Evolutionary conservation across 2,113 vertebrate species (phyloP), one percentile per base, ranked within the genome.

Genomic region (Muntiacus muntjak): DNA sequence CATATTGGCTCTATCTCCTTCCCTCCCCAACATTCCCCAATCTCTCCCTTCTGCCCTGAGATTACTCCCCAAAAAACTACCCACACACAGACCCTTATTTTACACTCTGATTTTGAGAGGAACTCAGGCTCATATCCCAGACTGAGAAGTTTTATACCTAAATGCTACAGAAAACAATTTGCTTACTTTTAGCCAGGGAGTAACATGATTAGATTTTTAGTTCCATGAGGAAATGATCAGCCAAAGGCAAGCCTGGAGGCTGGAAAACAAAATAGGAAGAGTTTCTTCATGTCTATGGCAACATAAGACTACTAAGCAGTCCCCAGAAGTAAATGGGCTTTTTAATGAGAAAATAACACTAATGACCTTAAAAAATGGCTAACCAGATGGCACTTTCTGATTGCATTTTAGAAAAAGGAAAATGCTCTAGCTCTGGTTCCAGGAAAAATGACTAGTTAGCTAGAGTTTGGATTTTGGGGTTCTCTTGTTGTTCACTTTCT

Each of bases 271-370:
- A 82, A 47, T 7, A 17, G 30, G 5, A 45, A 36, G n/a, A 55
- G 50, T 76, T 78, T 94, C 16, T 83, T 67, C 43, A 15, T 62
- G 11, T 60, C 78, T 79, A 7, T 45, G 25, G 50, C 33, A 88
- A 58, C 89, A 89, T 67, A 86, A 40, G 93, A 45, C 87, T 83
- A 89, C 71, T 85, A 40, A 94, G 62, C 64, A 94, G 81, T 62
- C 54, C 55, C 71, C 52, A 81, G 89, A 89, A 78, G 58, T 25
- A 95, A 92, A 96, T 87, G 23, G 15, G 26, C 33, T 95, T 97
- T 92, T 94, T 92, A 96, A 94, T 92, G 96, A 98, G 83, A 96
- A 96, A 97, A 95, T 93, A 91, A 78, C 45, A 97, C 67, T 88
- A 85, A 94, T 78, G 54, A 79, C n/a, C 36, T 93, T 85, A 28